Percentiles rank a stretch among this genome's conserved stretches.
Evolutionary conservation across 2,797 vertebrate species (phyloP).

Genomic region (Gorsachius magnificus): DNA sequence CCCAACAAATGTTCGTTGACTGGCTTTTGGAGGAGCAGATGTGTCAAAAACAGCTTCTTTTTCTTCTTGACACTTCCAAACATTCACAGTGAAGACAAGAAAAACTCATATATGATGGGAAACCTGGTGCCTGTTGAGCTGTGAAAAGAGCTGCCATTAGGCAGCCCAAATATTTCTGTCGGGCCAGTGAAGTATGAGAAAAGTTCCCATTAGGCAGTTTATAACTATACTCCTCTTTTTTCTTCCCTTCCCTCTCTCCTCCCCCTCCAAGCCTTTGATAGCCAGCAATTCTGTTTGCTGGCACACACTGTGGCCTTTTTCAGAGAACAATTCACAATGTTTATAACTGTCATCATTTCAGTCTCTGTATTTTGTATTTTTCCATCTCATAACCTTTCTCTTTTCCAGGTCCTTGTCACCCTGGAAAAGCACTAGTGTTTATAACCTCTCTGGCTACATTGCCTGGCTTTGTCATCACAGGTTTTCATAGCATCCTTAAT

Average conservation of each 20-base stretch:
- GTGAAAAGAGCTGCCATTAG: conserved; percentile 19
- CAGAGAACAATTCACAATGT: background rate
- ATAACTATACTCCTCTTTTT: background rate
- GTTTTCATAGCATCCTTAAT: conserved; percentile 33
- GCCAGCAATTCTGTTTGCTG: background rate
- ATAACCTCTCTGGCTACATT: conserved; percentile 16
- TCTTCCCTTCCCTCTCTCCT: background rate
- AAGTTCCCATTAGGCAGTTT: background rate
- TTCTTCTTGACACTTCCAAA: background rate
- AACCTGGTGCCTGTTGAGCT: background rate
- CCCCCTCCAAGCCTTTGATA: background rate
- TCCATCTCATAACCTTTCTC: conserved; percentile 23
- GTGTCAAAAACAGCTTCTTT: background rate
- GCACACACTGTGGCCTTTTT: background rate
- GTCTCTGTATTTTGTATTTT: conserved; percentile 12
- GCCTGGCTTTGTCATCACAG: conserved; percentile 20
- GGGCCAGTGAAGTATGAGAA: conserved; percentile 6
- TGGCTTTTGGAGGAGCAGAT: background rate
- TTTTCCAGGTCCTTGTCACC: conserved; percentile 5
- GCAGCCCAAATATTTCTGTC: background rate
- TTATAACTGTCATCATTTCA: conserved; percentile 34
- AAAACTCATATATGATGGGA: background rate
- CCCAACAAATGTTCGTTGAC: background rate
- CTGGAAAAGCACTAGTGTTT: conserved; percentile 28
- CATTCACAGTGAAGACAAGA: background rate